Percentiles rank a stretch among this genome's conserved stretches.
These are phyloP conservation scores for Eulemur mongoz DNA, from an alignment of 2,797 vertebrate species.

Conservation along the genomic window DNA sequence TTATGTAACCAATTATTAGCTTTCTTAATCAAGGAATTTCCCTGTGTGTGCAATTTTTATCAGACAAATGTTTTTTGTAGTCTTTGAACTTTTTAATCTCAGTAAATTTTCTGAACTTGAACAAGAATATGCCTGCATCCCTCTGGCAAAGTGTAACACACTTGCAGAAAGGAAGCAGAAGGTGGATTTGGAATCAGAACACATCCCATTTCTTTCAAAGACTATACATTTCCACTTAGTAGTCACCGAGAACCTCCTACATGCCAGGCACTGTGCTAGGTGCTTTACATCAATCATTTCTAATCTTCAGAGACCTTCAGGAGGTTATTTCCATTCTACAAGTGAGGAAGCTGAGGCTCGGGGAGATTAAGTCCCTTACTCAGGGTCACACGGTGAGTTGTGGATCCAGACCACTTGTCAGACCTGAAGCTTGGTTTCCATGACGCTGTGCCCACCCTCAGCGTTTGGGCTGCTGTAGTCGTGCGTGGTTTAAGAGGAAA, in stretches of 20 bases:
- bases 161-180: background rate
- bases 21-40: slow-evolving; percentile 42
- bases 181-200: background rate
- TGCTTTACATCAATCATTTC: background rate
- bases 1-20: slow-evolving; percentile 43
- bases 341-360: background rate
- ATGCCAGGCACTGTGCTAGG: background rate
- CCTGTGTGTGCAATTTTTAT: background rate
- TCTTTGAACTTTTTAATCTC: slow-evolving; percentile 36
- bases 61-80: background rate
- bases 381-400: background rate
- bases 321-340: background rate
- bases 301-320: background rate
- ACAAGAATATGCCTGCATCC: background rate
- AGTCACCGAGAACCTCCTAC: background rate
- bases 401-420: background rate
- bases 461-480: background rate
- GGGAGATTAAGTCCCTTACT: background rate
- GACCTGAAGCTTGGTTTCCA: background rate
- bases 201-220: background rate
- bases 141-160: background rate
- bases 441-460: background rate
- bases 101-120: background rate
- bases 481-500: background rate
- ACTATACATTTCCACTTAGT: background rate